A percentile compares a stretch with the other conserved stretches of the same genome.
phyloP scores from a whole-genome alignment of 2,888 invertebrate genomes.

The Acrobasis repandana region DNA sequence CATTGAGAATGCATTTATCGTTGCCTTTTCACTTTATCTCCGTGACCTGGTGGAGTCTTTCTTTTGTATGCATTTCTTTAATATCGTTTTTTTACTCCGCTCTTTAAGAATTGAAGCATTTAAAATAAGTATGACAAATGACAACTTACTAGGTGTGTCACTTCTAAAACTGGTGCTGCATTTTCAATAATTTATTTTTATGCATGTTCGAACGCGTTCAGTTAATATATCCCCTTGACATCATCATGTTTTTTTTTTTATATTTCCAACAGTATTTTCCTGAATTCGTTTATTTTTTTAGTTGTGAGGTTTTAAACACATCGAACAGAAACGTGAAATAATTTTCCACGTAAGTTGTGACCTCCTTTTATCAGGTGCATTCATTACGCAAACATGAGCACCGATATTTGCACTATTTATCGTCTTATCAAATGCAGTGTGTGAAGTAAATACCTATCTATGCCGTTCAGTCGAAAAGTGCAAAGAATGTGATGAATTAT shows the following conservation, averaged over 20 bases:
- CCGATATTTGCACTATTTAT: conserved; percentile 38
- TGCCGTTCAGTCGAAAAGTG: too few relatives aligned
- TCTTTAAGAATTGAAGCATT: conserved; percentile 41
- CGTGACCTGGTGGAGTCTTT: conserved; percentile 56
- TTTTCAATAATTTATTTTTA: conserved; percentile 11
- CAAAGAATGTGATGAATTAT: too few relatives aligned
- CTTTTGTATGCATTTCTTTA: conserved; percentile 39
- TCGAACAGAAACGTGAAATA: too few relatives aligned
- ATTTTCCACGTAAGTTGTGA: neutral
- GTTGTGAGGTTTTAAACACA: too few relatives aligned
- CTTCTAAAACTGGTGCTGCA: neutral
- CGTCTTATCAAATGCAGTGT: conserved; percentile 51
- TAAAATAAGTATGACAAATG: conserved; percentile 20
- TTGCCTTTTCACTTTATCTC: conserved; percentile 59
- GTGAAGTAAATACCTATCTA: conserved; percentile 35
- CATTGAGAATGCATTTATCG: conserved; percentile 71
- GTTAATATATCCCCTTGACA: neutral
- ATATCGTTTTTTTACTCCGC: conserved; percentile 42
- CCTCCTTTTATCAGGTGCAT: conserved; percentile 29
- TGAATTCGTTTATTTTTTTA: too few relatives aligned
- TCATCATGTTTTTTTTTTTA: neutral
- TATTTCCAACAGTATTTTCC: too few relatives aligned
- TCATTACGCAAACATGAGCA: conserved; percentile 38
- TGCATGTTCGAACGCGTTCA: conserved; percentile 15
- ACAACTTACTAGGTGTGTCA: neutral